These are phyloP conservation scores for Seira musarum DNA, from an alignment of 2,888 invertebrate genomes.

Conservation along the genomic window DNA sequence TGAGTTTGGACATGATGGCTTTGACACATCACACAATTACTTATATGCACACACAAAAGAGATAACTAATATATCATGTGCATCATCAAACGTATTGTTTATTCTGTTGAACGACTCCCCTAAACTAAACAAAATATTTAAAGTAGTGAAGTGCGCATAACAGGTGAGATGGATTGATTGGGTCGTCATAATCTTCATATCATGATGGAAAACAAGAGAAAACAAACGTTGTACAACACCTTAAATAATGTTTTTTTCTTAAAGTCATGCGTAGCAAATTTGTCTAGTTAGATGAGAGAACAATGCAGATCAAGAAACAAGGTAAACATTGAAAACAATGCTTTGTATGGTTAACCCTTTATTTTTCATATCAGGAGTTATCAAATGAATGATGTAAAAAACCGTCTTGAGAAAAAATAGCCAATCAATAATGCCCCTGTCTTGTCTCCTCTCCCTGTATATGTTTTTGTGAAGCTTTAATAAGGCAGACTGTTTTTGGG, in stretches of 20 bases:
- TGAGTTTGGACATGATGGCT: constrained; percentile 22
- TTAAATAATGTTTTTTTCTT: constrained; percentile 15
- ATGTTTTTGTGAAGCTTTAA: too few species aligned
- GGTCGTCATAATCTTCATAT: constrained; percentile 1
- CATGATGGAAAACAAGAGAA: constrained; percentile 4
- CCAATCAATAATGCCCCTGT: constrained; percentile 10
- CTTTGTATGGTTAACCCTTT: constrained; percentile 56
- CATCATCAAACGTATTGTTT: constrained; percentile 44
- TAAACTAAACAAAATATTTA: too few species aligned
- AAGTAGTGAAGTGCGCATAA: too few species aligned
- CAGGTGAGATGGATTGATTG: constrained; percentile 31
- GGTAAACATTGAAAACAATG: constrained; percentile 31
- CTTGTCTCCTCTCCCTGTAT: too few species aligned
- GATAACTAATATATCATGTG: constrained; percentile 47
- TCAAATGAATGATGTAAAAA: too few species aligned
- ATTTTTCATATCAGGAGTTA: too few species aligned
- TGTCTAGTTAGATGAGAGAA: constrained; percentile 11
- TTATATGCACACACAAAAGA: constrained; percentile 38
- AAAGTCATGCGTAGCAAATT: constrained; percentile 49
- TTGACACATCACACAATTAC: constrained; percentile 50
- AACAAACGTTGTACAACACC: constrained; percentile 20
- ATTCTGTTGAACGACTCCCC: constrained; percentile 14
- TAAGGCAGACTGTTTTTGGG: too few species aligned
- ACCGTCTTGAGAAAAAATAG: background rate
- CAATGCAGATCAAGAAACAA: constrained; percentile 22